phyloP scores from a whole-genome alignment of 2,888 invertebrate genomes.

The Lasius fuliginosus region DNA sequence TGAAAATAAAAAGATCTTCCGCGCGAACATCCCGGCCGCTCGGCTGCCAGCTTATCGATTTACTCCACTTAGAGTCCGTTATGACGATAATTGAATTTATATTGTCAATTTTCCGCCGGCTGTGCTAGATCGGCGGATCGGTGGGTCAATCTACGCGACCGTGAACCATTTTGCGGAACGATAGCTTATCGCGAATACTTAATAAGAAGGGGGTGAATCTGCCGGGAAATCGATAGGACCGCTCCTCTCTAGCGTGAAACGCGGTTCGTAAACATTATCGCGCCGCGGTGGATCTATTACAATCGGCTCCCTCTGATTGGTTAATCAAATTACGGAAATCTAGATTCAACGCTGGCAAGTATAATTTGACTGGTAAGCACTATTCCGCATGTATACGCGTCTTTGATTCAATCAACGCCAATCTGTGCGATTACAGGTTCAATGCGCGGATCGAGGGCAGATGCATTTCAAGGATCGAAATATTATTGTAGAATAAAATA shows the following conservation, averaged over 20 bases:
- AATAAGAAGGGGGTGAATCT: conserved; percentile 26
- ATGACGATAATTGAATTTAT: conserved; percentile 54
- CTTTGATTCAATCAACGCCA: conserved; percentile 54
- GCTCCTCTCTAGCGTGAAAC: conserved; percentile 41
- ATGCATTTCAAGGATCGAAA: not conserved
- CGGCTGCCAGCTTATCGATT: conserved; percentile 45
- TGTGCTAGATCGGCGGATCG: conserved; percentile 35
- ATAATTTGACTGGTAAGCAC: conserved; percentile 49
- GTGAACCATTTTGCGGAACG: conserved; percentile 43
- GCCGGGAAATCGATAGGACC: conserved; percentile 28
- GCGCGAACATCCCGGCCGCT: conserved; percentile 22
- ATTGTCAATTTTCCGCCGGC: conserved; percentile 51
- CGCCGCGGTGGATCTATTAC: conserved; percentile 40
- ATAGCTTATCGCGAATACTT: conserved; percentile 44
- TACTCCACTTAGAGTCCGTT: conserved; percentile 47
- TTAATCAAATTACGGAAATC: conserved; percentile 56
- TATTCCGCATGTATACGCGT: conserved; percentile 45
- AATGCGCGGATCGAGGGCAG: conserved; percentile 25
- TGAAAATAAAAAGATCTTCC: conserved; percentile 38
- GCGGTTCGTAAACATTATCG: conserved; percentile 51
- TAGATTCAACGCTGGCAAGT: conserved; percentile 50
- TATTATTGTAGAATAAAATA: not conserved
- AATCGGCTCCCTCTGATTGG: conserved; percentile 46
- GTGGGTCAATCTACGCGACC: conserved; percentile 49
- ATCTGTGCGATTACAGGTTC: conserved; percentile 50